Evolutionary conservation across 2,888 invertebrate species (phyloP), one percentile per base, ranked within the genome.

Genomic region (Geophilus truncorum): DNA sequence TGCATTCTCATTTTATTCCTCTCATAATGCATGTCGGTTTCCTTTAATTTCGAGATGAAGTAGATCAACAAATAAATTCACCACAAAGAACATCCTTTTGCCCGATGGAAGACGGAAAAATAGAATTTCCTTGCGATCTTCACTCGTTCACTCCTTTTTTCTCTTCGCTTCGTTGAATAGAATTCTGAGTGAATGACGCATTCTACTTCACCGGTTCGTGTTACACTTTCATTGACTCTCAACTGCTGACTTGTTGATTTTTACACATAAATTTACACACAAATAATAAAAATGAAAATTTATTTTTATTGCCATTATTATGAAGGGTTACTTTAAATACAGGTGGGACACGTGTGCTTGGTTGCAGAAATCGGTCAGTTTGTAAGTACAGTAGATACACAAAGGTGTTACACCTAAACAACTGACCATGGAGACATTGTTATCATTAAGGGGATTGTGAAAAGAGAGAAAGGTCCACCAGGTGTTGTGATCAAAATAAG

Each of bases 41-140:
- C 70, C 70, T 70, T 70, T 70, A 70, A 70, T 70, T 70, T 70
- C 70, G 70, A 70, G 70, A 70, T 70, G 70, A 70, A 70, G 70
- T 70, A 70, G 70, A 70, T 70, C 70, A 70, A 70, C 70, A 70
- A 70, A 70, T 70, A 28, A 70, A 51, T 70, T 70, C 70, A 70
- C 28, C 28, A 70, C 70, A 70, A 70, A 70, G 70, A 70, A 70
- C 70, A 70, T 70, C 70, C 70, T 70, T 70, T 70, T 70, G 28
- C 15, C 70, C 70, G 28, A 70, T 23, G 70, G 28, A 70, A 70
- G 70, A 70, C 70, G 70, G 70, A 70, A 70, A 70, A 70, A 70
- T 70, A 12, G 70, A 70, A 28, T 70, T 70, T 70, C 23, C 70
- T 70, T 70, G 70, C 70, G 28, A 70, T 10, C 7, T 70, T 70